Percentiles rank a stretch among this genome's conserved stretches.
Evolutionary conservation across 2,113 vertebrate genomes (phyloP).

Genomic region (Orientallactaga bullata): DNA sequence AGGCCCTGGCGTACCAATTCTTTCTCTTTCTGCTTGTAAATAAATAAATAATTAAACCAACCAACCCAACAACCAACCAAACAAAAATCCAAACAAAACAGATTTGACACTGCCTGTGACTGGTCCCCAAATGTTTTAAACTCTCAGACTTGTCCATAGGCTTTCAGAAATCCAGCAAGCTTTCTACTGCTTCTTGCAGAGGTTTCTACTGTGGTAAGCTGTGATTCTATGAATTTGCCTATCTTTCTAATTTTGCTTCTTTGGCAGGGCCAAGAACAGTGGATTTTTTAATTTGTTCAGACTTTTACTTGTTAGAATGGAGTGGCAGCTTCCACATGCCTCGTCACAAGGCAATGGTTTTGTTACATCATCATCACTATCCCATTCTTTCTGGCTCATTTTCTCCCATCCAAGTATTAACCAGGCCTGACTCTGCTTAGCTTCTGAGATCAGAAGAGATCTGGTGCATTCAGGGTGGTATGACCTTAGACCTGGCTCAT

Average conservation of each 20-base stretch:
- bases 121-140: neutral
- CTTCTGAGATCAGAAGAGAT: no score
- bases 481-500: neutral
- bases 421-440: no score
- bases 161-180: neutral
- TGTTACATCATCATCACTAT: neutral
- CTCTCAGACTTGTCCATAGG: neutral
- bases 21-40: no score
- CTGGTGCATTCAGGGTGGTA: no score
- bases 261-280: neutral
- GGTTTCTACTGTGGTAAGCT: neutral
- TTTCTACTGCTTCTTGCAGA: neutral
- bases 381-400: slow-evolving; percentile 31
- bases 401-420: neutral
- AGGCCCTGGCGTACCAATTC: no score
- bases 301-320: neutral
- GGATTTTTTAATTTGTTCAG: slow-evolving; percentile 43
- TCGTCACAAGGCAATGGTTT: neutral
- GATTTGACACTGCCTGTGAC: no score
- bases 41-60: no score
- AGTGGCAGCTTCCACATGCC: neutral
- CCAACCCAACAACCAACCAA: no score
- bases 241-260: neutral
- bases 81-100: no score
- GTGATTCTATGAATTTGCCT: neutral